Conservation (phyloP, 2,797 vertebrate species). For the Liparis tanakae region DNA sequence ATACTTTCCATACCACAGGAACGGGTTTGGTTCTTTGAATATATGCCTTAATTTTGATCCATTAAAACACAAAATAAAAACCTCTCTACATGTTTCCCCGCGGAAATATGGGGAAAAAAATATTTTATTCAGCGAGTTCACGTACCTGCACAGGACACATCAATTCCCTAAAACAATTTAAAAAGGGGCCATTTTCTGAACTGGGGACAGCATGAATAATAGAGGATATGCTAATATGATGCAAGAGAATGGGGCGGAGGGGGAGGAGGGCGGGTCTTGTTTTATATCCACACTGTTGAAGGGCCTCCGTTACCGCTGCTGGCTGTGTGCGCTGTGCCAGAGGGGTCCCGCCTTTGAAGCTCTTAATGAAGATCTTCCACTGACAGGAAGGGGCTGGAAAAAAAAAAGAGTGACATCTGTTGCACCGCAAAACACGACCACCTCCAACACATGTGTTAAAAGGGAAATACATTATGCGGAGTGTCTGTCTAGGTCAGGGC, state of each 20-base stretch:
- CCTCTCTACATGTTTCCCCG: constrained; percentile 23
- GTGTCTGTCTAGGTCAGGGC: constrained; percentile 36
- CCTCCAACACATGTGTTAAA: constrained; percentile 50
- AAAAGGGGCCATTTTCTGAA: constrained; percentile 64
- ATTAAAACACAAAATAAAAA: constrained; percentile 7
- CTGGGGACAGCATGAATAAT: constrained; percentile 72
- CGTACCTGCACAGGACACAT: constrained; percentile 51
- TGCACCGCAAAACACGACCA: constrained; percentile 46
- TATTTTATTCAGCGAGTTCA: constrained; percentile 73
- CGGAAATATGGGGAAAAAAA: constrained; percentile 28
- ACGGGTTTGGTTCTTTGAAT: constrained; percentile 37
- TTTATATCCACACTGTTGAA: constrained; percentile 59
- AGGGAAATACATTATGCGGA: constrained; percentile 53
- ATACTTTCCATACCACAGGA: constrained; percentile 59
- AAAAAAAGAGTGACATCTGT: constrained; percentile 68
- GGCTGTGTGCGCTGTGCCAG: constrained; percentile 74
- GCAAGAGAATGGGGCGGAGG: constrained; percentile 43
- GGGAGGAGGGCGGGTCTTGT: constrained; percentile 31
- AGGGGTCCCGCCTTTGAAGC: constrained; percentile 69
- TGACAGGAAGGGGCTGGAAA: constrained; percentile 62
- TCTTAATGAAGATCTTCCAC: constrained; percentile 79
- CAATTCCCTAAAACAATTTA: constrained; percentile 67
- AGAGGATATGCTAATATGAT: constrained; percentile 76
- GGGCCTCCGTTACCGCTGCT: constrained; percentile 56
- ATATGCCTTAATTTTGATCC: constrained; percentile 44